phyloP scores from a whole-genome alignment of 2,888 invertebrate genomes.

The Callyntrura guangdongensis region DNA sequence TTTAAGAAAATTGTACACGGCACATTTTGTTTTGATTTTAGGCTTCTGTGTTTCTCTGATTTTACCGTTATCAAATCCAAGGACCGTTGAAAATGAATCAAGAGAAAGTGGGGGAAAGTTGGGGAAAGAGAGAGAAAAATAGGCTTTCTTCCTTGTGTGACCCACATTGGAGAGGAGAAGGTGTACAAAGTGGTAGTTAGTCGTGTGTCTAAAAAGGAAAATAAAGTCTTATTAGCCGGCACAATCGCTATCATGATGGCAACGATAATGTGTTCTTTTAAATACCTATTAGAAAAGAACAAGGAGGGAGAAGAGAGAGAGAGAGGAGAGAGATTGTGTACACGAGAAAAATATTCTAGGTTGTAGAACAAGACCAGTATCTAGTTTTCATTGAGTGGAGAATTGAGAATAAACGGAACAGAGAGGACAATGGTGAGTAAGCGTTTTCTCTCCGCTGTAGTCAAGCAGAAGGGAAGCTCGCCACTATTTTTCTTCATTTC shows the following conservation, averaged over 20 bases:
- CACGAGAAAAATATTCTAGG: too few relatives aligned
- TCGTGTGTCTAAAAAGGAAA: not conserved
- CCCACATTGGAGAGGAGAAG: not conserved
- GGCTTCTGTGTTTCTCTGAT: too few relatives aligned
- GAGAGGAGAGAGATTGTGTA: not conserved
- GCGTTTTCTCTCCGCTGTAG: not conserved
- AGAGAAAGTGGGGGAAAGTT: too few relatives aligned
- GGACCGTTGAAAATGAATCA: too few relatives aligned
- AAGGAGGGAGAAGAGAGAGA: not conserved
- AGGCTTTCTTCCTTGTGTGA: not conserved
- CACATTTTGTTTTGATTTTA: too few relatives aligned
- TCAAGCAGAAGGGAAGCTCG: not conserved
- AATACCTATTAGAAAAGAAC: not conserved
- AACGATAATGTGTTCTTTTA: conserved; percentile 22
- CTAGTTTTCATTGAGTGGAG: not conserved
- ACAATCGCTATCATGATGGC: not conserved
- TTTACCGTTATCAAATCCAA: too few relatives aligned
- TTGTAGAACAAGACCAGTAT: not conserved
- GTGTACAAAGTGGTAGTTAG: conserved; percentile 38
- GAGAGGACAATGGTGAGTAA: not conserved
- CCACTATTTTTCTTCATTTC: conserved; percentile 36
- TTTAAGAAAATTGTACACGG: too few relatives aligned
- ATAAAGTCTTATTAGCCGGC: conserved; percentile 29
- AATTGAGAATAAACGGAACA: not conserved
- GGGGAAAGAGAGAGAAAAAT: not conserved